These are phyloP conservation scores for Oreochromis aureus DNA, from an alignment of 2,113 vertebrate species.

Conservation along the genomic window DNA sequence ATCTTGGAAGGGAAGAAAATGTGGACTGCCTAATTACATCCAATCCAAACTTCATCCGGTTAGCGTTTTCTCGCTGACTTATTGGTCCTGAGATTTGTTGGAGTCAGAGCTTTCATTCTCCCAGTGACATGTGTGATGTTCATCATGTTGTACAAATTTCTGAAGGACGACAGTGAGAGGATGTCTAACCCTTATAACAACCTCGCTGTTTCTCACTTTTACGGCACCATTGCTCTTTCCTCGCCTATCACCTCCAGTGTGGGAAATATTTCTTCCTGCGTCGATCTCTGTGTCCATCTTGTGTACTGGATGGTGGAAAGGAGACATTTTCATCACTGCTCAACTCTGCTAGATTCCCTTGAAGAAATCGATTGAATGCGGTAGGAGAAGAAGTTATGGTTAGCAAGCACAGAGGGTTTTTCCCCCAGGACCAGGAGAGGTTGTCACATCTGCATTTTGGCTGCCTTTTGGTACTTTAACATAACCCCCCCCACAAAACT, in stretches of 20 bases:
- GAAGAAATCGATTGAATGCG: slow-evolving; percentile 9
- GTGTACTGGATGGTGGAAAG: background rate
- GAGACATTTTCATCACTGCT: slow-evolving; percentile 9
- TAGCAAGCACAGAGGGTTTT: background rate
- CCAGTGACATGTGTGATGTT: background rate
- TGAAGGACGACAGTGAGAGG: background rate
- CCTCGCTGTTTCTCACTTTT: background rate
- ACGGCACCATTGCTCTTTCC: background rate
- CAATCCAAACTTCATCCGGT: background rate
- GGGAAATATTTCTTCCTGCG: background rate
- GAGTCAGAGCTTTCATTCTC: background rate
- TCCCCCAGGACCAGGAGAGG: background rate
- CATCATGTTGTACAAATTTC: background rate
- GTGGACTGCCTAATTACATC: background rate
- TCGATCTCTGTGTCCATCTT: background rate
- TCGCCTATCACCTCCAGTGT: background rate
- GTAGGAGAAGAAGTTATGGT: slow-evolving; percentile 10
- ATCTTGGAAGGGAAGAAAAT: background rate
- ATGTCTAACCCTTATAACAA: background rate
- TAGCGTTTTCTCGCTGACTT: background rate
- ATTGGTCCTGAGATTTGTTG: background rate
- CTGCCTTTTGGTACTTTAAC: background rate
- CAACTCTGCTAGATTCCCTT: background rate
- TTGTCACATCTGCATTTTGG: background rate
- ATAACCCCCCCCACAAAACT: fast-evolving